Evolutionary conservation across 2,113 vertebrate genomes (phyloP).

Genomic region (Saguinus imperator): DNA sequence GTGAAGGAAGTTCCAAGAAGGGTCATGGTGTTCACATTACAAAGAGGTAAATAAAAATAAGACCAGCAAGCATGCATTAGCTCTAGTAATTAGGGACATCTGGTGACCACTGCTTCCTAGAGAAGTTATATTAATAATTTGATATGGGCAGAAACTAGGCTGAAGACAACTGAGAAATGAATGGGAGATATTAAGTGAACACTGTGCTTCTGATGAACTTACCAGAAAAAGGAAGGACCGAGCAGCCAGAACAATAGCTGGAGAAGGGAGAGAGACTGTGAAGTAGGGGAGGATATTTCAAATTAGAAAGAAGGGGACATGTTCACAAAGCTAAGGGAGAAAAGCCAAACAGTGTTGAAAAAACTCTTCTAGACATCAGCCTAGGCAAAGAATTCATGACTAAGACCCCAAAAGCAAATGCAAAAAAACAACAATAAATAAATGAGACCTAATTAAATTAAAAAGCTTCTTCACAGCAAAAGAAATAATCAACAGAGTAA

Average conservation of each 20-base stretch:
- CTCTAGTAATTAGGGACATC: background rate
- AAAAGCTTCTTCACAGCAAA: too few species aligned
- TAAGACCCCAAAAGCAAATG: too few species aligned
- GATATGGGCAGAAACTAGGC: background rate
- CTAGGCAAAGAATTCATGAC: too few species aligned
- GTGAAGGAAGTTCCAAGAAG: background rate
- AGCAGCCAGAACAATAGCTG: background rate
- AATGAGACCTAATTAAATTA: too few species aligned
- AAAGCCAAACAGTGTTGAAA: background rate
- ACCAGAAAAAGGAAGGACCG: background rate
- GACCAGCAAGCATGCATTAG: background rate
- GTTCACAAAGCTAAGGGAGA: background rate
- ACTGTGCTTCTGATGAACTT: background rate
- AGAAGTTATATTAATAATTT: background rate
- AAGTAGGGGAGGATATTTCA: background rate
- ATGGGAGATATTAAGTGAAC: background rate
- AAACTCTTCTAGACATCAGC: too few species aligned
- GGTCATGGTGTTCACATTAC: background rate
- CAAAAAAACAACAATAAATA: too few species aligned
- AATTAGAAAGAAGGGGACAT: background rate
- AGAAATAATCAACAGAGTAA: too few species aligned
- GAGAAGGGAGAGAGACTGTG: background rate
- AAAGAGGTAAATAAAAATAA: background rate
- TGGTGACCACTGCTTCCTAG: background rate
- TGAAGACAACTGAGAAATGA: background rate